Percentiles rank a stretch among this genome's conserved stretches.
phyloP scores from a whole-genome alignment of 2,113 vertebrate species.

The Eclectus roratus region DNA sequence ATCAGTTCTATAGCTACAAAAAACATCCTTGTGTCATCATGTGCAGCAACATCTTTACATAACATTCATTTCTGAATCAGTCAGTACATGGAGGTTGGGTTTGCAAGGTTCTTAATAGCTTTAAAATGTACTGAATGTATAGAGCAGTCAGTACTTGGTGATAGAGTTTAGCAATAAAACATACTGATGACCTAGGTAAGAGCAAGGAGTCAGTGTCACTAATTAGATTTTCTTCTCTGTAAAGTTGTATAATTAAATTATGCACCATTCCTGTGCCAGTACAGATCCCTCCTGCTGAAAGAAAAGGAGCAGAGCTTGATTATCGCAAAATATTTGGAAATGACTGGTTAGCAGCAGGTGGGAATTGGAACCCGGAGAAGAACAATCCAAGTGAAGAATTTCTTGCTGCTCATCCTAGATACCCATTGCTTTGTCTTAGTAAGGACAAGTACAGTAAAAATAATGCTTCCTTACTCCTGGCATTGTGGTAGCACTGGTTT shows the following conservation, averaged over 20 bases:
- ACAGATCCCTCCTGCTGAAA: constrained; percentile 81
- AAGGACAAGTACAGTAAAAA: constrained; percentile 37
- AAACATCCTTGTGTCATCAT: background rate
- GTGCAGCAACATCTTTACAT: background rate
- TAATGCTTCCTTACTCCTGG: background rate
- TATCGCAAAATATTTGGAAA: constrained; percentile 90
- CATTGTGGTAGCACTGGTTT: background rate
- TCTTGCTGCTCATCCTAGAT: constrained; percentile 83
- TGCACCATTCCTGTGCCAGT: background rate
- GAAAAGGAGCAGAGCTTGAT: constrained; percentile 90
- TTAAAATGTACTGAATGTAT: background rate
- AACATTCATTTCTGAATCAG: background rate
- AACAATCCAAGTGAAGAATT: constrained; percentile 79
- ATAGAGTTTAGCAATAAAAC: background rate
- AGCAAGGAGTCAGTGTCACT: background rate
- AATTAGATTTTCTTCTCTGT: background rate
- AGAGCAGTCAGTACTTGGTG: background rate
- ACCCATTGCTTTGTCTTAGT: constrained; percentile 84
- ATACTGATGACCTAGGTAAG: background rate
- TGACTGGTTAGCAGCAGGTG: constrained; percentile 86
- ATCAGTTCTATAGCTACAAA: background rate
- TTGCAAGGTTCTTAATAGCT: background rate
- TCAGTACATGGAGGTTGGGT: background rate
- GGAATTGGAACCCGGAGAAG: constrained; percentile 71
- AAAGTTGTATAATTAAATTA: background rate